Evolutionary conservation across 2,797 vertebrate species (phyloP).

Genomic region (Silurus aristotelis): DNA sequence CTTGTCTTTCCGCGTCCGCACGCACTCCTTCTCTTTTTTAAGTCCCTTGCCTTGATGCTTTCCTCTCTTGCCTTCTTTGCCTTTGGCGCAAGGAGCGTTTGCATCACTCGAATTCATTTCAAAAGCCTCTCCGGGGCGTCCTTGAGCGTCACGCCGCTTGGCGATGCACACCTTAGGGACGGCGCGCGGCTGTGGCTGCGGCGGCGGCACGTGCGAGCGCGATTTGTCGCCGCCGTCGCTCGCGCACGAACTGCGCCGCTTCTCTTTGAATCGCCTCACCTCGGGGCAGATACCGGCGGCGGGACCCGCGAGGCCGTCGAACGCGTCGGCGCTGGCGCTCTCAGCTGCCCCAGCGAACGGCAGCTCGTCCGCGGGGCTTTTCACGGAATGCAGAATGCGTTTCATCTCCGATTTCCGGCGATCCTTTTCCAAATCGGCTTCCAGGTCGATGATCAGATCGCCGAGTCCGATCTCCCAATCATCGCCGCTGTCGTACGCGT

Average conservation of each 20-base stretch:
- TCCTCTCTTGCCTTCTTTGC: conserved; percentile 84
- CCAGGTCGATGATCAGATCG: conserved; percentile 91
- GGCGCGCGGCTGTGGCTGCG: conserved; percentile 79
- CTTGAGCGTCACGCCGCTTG: conserved; percentile 86
- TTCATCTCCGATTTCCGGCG: conserved; percentile 93
- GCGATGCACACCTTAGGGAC: conserved; percentile 84
- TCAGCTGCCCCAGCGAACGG: conserved; percentile 76
- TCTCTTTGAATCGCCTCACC: conserved; percentile 89
- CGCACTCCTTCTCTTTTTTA: conserved; percentile 83
- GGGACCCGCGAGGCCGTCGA: conserved; percentile 84
- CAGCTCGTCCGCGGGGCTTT: conserved; percentile 75
- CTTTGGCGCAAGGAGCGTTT: conserved; percentile 78
- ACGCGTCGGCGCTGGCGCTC: conserved; percentile 76
- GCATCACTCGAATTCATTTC: conserved; percentile 81
- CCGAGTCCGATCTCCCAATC: conserved; percentile 88
- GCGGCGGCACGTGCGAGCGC: conserved; percentile 58
- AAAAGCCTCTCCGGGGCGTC: conserved; percentile 81
- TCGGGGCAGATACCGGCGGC: conserved; percentile 87
- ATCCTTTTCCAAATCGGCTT: conserved; percentile 92
- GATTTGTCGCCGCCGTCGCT: conserved; percentile 79
- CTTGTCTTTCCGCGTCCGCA: conserved; percentile 83
- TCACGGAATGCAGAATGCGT: conserved; percentile 78
- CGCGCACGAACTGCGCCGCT: conserved; percentile 84
- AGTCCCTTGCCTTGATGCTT: conserved; percentile 77
- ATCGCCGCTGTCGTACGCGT: conserved; percentile 87